Evolutionary conservation across 2,797 vertebrate species (phyloP).

Genomic region (Spondyliosoma cantharus): DNA sequence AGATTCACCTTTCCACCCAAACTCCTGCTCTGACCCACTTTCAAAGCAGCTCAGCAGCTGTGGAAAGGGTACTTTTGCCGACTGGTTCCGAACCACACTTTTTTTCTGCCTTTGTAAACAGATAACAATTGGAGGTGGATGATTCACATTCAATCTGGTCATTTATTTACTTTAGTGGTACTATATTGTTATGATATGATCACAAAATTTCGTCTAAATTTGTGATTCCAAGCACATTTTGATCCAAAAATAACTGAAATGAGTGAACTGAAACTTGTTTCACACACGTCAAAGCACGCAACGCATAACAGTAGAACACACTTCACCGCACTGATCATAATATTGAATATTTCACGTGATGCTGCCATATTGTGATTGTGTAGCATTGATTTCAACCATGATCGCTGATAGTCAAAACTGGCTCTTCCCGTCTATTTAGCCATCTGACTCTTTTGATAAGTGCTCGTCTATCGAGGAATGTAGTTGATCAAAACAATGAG

Average conservation of each 20-base stretch:
- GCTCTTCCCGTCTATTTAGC: not conserved
- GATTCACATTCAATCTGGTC: not conserved
- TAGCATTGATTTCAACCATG: too few species aligned
- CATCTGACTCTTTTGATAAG: not conserved
- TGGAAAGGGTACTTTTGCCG: slow-evolving; percentile 11
- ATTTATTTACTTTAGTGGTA: not conserved
- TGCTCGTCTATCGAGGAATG: not conserved
- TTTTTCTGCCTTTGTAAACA: not conserved
- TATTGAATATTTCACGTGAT: not conserved
- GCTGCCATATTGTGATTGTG: not conserved
- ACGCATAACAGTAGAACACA: not conserved
- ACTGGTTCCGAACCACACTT: not conserved
- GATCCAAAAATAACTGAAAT: not conserved
- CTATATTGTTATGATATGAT: slow-evolving; percentile 1
- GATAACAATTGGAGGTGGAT: not conserved
- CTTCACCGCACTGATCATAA: not conserved
- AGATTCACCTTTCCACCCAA: slow-evolving; percentile 20
- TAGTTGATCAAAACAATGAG: slow-evolving; percentile 8
- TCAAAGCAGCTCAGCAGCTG: slow-evolving; percentile 20
- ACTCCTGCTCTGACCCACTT: slow-evolving; percentile 16
- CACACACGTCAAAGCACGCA: not conserved
- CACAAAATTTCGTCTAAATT: not conserved
- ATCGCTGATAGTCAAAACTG: not conserved
- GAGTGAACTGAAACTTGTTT: not conserved
- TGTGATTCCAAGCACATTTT: not conserved